Evolutionary conservation across 2,888 invertebrate species (phyloP).

Genomic region (Stegophylla sp.): DNA sequence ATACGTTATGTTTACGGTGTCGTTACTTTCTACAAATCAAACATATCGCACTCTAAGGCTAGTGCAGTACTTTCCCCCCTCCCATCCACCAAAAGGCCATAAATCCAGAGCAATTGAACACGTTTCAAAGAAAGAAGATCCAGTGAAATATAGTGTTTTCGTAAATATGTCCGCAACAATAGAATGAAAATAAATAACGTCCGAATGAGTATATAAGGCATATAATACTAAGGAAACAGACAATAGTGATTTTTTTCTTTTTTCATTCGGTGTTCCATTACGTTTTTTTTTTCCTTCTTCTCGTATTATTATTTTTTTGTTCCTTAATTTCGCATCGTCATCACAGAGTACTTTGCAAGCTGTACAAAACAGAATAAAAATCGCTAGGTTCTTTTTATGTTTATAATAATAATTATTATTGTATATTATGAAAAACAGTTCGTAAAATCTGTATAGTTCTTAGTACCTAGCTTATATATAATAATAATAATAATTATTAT

Average conservation of each 20-base stretch:
- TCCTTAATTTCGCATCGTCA: slow-evolving; percentile 51
- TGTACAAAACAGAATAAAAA: slow-evolving; percentile 25
- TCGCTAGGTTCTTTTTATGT: slow-evolving; percentile 12
- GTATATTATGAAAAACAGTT: neutral
- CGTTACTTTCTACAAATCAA: slow-evolving; percentile 15
- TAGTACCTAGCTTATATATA: neutral
- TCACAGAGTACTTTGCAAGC: slow-evolving; percentile 8
- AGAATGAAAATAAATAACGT: slow-evolving; percentile 51
- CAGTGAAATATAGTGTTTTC: slow-evolving; percentile 50
- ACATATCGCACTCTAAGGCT: neutral
- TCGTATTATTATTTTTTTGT: slow-evolving; percentile 34
- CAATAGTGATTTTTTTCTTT: slow-evolving; percentile 44
- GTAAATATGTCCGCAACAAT: slow-evolving; percentile 47
- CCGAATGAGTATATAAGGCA: slow-evolving; percentile 30
- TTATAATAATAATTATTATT: no score
- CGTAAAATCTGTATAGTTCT: neutral
- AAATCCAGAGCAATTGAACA: slow-evolving; percentile 42
- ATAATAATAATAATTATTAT: no score
- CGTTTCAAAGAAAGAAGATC: slow-evolving; percentile 35
- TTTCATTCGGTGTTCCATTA: slow-evolving; percentile 39
- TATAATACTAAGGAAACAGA: slow-evolving; percentile 36
- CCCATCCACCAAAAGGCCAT: slow-evolving; percentile 15
- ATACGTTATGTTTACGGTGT: neutral
- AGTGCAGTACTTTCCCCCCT: no score
- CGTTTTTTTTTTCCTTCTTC: neutral